A percentile compares a stretch with the other conserved stretches of the same genome.
phyloP scores from a whole-genome alignment of 2,888 invertebrate species.

The Eupsilia transversa region DNA sequence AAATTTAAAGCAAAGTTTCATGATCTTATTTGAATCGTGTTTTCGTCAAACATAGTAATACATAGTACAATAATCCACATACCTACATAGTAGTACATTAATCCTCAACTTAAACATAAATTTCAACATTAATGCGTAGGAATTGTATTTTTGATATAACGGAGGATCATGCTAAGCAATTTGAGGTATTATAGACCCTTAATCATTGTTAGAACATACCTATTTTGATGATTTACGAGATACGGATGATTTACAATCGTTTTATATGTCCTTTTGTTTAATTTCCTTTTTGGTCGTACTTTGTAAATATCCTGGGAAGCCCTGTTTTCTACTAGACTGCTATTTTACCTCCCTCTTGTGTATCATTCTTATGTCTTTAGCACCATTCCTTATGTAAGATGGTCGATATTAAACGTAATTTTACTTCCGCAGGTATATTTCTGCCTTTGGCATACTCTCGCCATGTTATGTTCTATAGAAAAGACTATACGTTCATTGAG shows the following conservation, averaged over 20 bases:
- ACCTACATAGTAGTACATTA: no score
- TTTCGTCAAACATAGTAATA: no score
- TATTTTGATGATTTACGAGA: not conserved
- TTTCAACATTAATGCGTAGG: no score
- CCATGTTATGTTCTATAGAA: constrained; percentile 69
- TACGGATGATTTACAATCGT: not conserved
- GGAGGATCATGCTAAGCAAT: no score
- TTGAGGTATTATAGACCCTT: no score
- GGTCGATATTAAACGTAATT: not conserved
- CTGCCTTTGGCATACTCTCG: constrained; percentile 51
- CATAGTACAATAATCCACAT: no score
- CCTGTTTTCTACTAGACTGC: no score
- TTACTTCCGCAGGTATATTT: constrained; percentile 55
- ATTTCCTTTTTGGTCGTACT: not conserved
- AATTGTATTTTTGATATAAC: no score
- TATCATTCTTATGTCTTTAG: not conserved
- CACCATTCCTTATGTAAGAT: not conserved
- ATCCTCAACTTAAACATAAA: no score
- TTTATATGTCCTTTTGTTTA: not conserved
- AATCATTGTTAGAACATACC: not conserved
- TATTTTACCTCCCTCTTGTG: not conserved
- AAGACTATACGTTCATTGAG: constrained; percentile 72
- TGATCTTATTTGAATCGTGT: no score
- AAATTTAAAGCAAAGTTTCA: no score
- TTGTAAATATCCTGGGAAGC: not conserved